Base-by-base conservation (phyloP, 2,888 invertebrate genomes). In the Tetranychus truncatus region DNA sequence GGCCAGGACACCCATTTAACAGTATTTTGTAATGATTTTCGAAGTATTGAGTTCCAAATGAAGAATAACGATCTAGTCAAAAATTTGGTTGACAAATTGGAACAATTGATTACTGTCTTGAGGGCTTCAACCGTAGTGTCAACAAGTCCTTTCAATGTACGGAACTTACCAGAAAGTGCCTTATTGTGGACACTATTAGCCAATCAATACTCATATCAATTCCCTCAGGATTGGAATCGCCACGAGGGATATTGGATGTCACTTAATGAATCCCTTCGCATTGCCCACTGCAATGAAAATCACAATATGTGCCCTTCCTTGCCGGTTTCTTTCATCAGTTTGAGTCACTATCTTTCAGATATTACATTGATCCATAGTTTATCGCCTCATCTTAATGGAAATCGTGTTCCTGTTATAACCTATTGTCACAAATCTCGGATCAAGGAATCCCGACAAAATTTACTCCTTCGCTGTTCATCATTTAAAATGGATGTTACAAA, bases 361-460 rank as follows among this genome's bases (percentile, higher is more conserved):
- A 45, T 34, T 9, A 67, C 24, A 24, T 71, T 77, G 6, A 71
- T 76, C 15, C n/a, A 46, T 2, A 24, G 45, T 8, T 46, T 74
- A 9, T 76, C 76, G 3, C 45, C 65, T 11, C 69, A 74, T 46
- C 71, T 66, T 15, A 24, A 66, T 71, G 76, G 77, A 55, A 71
- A 76, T 9, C 74, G 77, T 55, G 76, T 77, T 34, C 77, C 77
- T 1, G 71, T 77, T 11, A 71, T 77, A n/a, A 74, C 72, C 34
- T 77, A 71, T 74, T n/a, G 66, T 20, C 45, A 24, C 24, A 55
- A 46, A 73, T 45, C 18, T n/a, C 44, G 44, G 34, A 11, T 45
- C n/a, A 72, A 45, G 9, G 45, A 72, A 72, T 24, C 72, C 11
- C n/a, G 72, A 18, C 8, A 45, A 6, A 72, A 77, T 71, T 46